Evolutionary conservation across 2,888 invertebrate genomes (phyloP), one percentile per base, ranked within the genome.

Genomic region (Epinotia demarniana): DNA sequence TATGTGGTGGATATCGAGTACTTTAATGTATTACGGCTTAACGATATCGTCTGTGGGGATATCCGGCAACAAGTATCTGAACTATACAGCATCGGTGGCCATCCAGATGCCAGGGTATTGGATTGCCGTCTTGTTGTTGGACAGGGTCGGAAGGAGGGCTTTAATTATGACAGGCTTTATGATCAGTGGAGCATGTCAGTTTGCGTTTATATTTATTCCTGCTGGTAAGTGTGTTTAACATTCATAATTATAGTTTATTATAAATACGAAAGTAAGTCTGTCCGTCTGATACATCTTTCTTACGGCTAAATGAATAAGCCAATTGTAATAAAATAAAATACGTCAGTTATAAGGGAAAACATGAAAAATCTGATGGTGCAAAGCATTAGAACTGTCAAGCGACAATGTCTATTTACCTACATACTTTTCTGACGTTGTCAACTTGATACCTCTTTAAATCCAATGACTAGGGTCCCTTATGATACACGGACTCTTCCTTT

Each of bases 31-130:
- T 46, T 58, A 66, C 18, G 58, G 72, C 18, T 8, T 72, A 2
- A 57, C 43, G 13, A 72, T 72, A 55, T 46, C 64, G 3, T 66
- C 72, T 4, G 72, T 72, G 19, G 72, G 72, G 18, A 72, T 73
- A 33, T 66, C 58, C 0, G 73, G 68, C 13, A 68, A 73, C 18
- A 73, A 68, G 55, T 68, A 68, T 43, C 4, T 68, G 13, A 73
- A 73, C 23, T 68, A 62, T 53, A 43, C 19, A 13, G 33, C 62
- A 9, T 23, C 27, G 0, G 19, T 53, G 8, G 62, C 68, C 3
- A 27, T 73, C 0, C 23, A 61, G 19, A 27, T 73, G 12, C 73
- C 73, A 1, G 73, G 68, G 0, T 73, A 62, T 18, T 68, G 61
- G 73, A 39, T 43, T 13, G 53, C 53, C 3, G 18, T 49, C 3